Conservation (phyloP, 1,140 invertebrate genomes). For the Limonius californicus region DNA sequence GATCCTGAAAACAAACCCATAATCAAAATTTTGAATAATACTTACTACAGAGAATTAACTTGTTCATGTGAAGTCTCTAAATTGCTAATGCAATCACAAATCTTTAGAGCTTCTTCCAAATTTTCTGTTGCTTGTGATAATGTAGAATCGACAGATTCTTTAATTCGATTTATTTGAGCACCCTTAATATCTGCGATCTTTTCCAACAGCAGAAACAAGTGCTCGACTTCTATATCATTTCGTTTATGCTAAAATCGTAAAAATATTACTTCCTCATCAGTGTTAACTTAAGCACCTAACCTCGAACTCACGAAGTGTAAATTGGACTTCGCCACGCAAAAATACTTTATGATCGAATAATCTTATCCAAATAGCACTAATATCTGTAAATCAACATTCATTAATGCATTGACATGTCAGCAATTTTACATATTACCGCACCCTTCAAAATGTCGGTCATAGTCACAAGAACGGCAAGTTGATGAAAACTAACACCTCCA, state of each 20-base stretch:
- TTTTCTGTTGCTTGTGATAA: slow-evolving; percentile 63
- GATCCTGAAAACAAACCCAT: slow-evolving; percentile 44
- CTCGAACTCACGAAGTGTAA: slow-evolving; percentile 79
- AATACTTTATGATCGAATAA: slow-evolving; percentile 82
- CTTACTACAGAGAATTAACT: slow-evolving; percentile 34
- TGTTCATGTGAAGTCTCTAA: slow-evolving; percentile 43
- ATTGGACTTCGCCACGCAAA: slow-evolving; percentile 77
- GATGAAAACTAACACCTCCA: too few species aligned
- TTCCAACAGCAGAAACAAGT: slow-evolving; percentile 72
- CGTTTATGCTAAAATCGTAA: slow-evolving; percentile 61
- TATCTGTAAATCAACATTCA: slow-evolving; percentile 58
- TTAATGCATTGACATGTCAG: too few species aligned
- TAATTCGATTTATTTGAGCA: slow-evolving; percentile 61
- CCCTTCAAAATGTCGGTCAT: too few species aligned
- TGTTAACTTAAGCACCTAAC: slow-evolving; percentile 47
- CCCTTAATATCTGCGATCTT: slow-evolving; percentile 73
- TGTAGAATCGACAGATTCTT: slow-evolving; percentile 56
- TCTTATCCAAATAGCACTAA: slow-evolving; percentile 74
- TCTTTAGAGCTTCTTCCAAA: slow-evolving; percentile 61
- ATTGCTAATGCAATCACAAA: slow-evolving; percentile 55
- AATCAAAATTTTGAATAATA: slow-evolving; percentile 20
- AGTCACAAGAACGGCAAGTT: too few species aligned
- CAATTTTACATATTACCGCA: too few species aligned
- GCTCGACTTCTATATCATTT: slow-evolving; percentile 72
- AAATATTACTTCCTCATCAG: not conserved